Base-by-base conservation (phyloP, 2,797 vertebrate species). In the Acrossocheilus fasciatus region DNA sequence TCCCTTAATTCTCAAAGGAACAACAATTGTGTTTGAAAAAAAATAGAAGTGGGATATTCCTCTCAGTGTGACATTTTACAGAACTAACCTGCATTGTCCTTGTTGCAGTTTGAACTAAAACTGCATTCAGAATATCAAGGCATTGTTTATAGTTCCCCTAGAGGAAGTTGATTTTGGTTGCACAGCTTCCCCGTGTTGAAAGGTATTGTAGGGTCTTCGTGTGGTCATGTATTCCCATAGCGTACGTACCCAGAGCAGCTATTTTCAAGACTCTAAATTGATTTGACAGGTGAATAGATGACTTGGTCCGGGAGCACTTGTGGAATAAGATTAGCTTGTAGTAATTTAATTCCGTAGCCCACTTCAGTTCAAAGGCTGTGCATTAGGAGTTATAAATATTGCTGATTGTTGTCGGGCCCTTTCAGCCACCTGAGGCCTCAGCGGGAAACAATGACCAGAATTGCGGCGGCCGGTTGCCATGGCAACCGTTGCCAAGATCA, bases 401-500 rank as follows among this genome's bases (percentile, higher is more conserved):
- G 20, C 52, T 83, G 80, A 17, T 69, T 68, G 82, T 82, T 79
- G 62, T 62, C 34, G 4, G 80, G 64, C 54, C 77, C 57, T 75
- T 76, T 82, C 20, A 81, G 72, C 62, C 83, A 83, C 83, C 73
- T 85, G 87, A 83, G 73, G 62, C 72, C 79, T 85, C 64, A 10
- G 50, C 54, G 15, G 52, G 70, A 81, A 69, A 85, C 80, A 73
- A 78, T 87, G 80, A 52, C 43, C 85, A 73, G 41, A 85, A 81
- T 69, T 86, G 90, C 72, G 54, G 43, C 10, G 15, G 81, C 50
- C 36, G 17, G 82, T 87, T 41, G 36, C 86, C 86, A 77, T 45
- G 80, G 88, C 62, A 87, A 87, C 87, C 47, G 88, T 85, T 83
- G 75, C 87, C 81, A 89, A 68, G 86, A 84, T 20, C 86, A 87